These are phyloP conservation scores for cat (Felis catus) DNA, from an alignment of 2,113 vertebrate species.

Conservation along the genomic window DNA sequence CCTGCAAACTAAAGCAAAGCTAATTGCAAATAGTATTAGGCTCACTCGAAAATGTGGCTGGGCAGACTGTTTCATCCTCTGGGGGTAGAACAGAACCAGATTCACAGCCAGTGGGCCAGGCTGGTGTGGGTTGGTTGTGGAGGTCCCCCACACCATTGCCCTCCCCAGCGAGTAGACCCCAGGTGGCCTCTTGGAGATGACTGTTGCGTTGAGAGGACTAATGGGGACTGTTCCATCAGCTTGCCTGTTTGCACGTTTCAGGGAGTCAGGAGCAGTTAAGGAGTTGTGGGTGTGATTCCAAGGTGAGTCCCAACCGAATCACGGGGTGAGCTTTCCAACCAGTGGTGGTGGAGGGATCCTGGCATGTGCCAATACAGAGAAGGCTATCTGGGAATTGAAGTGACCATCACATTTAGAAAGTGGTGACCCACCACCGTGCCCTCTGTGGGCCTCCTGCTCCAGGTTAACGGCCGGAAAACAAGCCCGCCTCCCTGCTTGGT, in stretches of 20 bases:
- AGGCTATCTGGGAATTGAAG: background rate
- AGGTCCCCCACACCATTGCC: background rate
- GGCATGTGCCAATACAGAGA: conserved; percentile 46
- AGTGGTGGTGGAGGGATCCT: background rate
- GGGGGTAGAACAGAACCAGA: conserved; percentile 54
- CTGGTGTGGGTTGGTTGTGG: conserved; percentile 9
- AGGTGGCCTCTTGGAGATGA: conserved; percentile 62
- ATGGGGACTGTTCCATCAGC: background rate
- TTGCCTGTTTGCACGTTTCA: conserved; percentile 32
- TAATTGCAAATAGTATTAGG: conserved; percentile 81
- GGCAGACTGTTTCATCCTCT: conserved; percentile 45
- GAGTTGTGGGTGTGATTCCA: background rate
- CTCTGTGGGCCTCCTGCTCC: background rate
- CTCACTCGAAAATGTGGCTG: conserved; percentile 74
- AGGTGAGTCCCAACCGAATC: background rate
- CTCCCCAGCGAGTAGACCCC: conserved; percentile 47
- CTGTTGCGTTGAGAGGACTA: conserved; percentile 37
- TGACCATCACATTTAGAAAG: background rate
- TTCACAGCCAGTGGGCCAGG: conserved; percentile 68
- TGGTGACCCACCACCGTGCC: background rate
- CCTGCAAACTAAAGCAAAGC: conserved; percentile 78
- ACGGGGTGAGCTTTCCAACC: background rate
- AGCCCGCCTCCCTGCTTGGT: background rate
- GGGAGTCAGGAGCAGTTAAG: background rate
- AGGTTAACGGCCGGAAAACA: background rate